Percentiles rank a stretch among this genome's conserved stretches.
Conservation (phyloP, 92 coral and sea anemone genomes). For the Bergia sp. region DNA sequence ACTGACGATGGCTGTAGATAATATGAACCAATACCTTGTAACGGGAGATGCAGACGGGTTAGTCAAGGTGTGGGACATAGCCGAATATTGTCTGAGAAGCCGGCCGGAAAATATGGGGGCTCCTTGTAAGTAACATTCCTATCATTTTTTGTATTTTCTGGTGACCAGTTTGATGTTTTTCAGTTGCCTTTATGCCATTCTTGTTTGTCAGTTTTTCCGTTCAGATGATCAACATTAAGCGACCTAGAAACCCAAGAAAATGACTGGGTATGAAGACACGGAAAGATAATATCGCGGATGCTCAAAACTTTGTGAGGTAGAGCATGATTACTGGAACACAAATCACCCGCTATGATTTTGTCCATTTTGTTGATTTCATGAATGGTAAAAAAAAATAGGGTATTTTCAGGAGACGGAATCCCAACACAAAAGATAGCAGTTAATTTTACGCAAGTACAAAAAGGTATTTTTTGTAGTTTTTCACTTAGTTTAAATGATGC, state of each 20-base stretch:
- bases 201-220: neutral
- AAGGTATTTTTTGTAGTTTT: too few relatives aligned
- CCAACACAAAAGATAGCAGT: too few relatives aligned
- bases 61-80: constrained; percentile 91
- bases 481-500: too few relatives aligned
- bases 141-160: too few relatives aligned
- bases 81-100: constrained; percentile 71
- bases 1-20: constrained; percentile 89
- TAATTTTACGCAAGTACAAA: too few relatives aligned
- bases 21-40: constrained; percentile 72
- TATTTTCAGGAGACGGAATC: too few relatives aligned
- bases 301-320: neutral
- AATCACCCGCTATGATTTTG: too few relatives aligned
- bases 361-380: too few relatives aligned
- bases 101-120: constrained; percentile 45
- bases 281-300: neutral
- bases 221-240: neutral
- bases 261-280: neutral
- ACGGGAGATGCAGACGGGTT: constrained; percentile 96
- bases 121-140: constrained; percentile 71
- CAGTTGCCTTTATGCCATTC: neutral
- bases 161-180: neutral
- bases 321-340: too few relatives aligned
- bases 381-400: too few relatives aligned
- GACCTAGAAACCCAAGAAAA: too few relatives aligned